These are phyloP conservation scores for Xestia ashworthii DNA, from an alignment of 2,888 invertebrate genomes.

Conservation along the genomic window DNA sequence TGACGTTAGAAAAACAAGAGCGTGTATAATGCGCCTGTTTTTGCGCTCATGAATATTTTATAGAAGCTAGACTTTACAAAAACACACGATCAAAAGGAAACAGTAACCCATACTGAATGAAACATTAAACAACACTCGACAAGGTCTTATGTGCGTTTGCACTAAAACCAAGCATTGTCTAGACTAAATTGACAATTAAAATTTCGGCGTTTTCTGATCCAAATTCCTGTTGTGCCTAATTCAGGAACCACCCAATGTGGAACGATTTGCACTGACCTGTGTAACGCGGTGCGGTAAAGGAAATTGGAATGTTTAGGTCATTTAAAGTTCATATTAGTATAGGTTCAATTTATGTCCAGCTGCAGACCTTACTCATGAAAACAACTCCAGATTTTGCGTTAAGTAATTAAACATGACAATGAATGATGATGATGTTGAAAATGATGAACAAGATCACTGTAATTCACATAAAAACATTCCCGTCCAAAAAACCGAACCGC, in stretches of 20 bases:
- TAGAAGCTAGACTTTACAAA: constrained; percentile 36
- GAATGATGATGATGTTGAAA: no score
- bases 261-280: background rate
- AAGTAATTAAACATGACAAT: background rate
- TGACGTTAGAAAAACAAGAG: constrained; percentile 54
- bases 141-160: background rate
- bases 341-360: background rate
- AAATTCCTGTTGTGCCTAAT: constrained; percentile 2
- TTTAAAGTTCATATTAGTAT: constrained; percentile 2
- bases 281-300: no score
- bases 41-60: constrained; percentile 48
- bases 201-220: constrained; percentile 21
- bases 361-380: background rate
- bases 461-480: constrained; percentile 4
- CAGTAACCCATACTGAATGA: constrained; percentile 19
- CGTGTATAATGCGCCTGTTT: constrained; percentile 41
- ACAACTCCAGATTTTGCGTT: background rate
- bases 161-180: constrained; percentile 6
- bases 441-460: background rate
- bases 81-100: constrained; percentile 28
- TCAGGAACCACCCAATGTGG: constrained; percentile 1
- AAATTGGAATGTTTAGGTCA: background rate
- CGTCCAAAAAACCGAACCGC: constrained; percentile 12
- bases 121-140: constrained; percentile 17
- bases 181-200: constrained; percentile 15